Conservation (phyloP, 2,113 vertebrate species). For the Aphyosemion australe region DNA sequence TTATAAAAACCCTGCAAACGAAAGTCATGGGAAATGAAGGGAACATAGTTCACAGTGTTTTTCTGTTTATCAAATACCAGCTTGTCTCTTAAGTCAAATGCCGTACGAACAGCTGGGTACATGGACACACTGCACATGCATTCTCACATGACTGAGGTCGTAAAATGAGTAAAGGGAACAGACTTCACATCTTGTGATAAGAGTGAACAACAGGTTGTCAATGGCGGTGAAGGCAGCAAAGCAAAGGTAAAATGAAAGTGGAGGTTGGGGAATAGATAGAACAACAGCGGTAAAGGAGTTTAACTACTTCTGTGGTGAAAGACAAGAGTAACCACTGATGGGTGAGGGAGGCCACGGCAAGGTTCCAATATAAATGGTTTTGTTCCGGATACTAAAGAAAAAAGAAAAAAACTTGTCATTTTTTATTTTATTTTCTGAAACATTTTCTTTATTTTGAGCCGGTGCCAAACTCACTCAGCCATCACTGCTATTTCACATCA, state of each 20-base stretch:
- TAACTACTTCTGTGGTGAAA: slow-evolving; percentile 65
- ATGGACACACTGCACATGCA: slow-evolving; percentile 75
- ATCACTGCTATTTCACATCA: slow-evolving; percentile 74
- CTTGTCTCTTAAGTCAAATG: slow-evolving; percentile 50
- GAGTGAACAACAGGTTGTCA: slow-evolving; percentile 69
- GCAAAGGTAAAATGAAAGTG: slow-evolving; percentile 73
- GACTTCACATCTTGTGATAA: slow-evolving; percentile 64
- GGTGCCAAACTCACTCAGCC: slow-evolving; percentile 76
- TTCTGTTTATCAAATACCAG: slow-evolving; percentile 33
- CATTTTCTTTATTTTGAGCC: slow-evolving; percentile 7
- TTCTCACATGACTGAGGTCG: slow-evolving; percentile 70
- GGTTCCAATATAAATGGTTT: slow-evolving; percentile 50
- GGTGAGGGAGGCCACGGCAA: slow-evolving; percentile 74
- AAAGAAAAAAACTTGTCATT: slow-evolving; percentile 28
- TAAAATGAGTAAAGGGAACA: slow-evolving; percentile 54
- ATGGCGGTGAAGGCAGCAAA: slow-evolving; percentile 70
- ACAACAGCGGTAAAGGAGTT: slow-evolving; percentile 67
- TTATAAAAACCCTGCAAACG: slow-evolving; percentile 71
- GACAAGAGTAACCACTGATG: slow-evolving; percentile 73
- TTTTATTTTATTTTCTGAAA: slow-evolving; percentile 28
- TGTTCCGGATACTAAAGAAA: slow-evolving; percentile 39
- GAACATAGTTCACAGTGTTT: slow-evolving; percentile 40
- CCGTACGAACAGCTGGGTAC: slow-evolving; percentile 52
- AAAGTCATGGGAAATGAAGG: slow-evolving; percentile 62
- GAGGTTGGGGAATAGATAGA: slow-evolving; percentile 59